phyloP scores from a whole-genome alignment of 2,888 invertebrate species.

The Drosophila meridiana region DNA sequence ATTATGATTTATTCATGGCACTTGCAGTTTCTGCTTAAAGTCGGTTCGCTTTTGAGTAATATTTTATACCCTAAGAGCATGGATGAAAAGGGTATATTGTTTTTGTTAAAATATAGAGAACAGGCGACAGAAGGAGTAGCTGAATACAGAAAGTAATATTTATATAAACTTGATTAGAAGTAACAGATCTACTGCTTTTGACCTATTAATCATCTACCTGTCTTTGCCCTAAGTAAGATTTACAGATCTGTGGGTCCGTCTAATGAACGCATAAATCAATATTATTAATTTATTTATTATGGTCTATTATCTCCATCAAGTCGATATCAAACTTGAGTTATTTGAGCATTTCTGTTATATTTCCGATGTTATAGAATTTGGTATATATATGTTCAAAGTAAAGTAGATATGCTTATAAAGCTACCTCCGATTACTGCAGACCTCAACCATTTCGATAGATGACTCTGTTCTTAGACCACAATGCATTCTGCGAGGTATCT shows the following conservation, averaged over 20 bases:
- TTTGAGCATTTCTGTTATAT: too few relatives aligned
- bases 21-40: conserved; percentile 42
- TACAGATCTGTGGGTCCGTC: not conserved
- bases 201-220: not conserved
- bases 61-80: not conserved
- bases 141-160: not conserved
- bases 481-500: not conserved
- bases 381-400: too few relatives aligned
- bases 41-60: not conserved
- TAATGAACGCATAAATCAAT: not conserved
- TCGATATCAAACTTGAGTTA: too few relatives aligned
- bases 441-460: not conserved
- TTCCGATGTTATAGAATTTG: too few relatives aligned
- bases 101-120: not conserved
- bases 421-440: not conserved
- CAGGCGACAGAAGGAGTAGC: not conserved
- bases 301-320: too few relatives aligned
- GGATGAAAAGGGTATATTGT: not conserved
- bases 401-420: too few relatives aligned
- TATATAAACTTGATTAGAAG: not conserved
- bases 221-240: too few relatives aligned
- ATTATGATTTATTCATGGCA: conserved; percentile 3
- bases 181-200: not conserved
- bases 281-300: not conserved
- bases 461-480: not conserved